Conservation (phyloP, 2,888 invertebrate species). For the Pteria penguin region DNA sequence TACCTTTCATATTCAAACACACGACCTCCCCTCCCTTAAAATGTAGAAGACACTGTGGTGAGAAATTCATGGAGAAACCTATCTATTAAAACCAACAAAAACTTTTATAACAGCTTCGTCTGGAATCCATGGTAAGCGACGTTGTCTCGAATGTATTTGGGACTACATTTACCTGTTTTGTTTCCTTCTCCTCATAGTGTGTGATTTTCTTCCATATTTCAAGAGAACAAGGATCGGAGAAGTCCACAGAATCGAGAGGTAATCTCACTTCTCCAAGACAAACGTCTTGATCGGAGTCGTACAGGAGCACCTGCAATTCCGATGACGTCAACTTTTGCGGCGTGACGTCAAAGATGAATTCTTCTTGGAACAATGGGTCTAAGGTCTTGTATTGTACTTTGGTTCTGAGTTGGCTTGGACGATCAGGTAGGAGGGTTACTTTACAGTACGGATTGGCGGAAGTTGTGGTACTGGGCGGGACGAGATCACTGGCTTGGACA, state of each 20-base stretch:
- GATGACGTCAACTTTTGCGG: constrained; percentile 81
- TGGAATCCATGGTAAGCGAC: too few relatives aligned
- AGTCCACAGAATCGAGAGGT: constrained; percentile 83
- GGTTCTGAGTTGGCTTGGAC: constrained; percentile 68
- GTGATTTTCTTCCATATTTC: not conserved
- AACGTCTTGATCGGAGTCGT: constrained; percentile 86
- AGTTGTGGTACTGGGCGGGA: constrained; percentile 69
- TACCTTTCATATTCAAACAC: too few relatives aligned
- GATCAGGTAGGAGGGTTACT: constrained; percentile 95
- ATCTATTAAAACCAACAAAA: too few relatives aligned
- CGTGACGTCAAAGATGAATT: constrained; percentile 85
- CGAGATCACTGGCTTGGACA: constrained; percentile 83
- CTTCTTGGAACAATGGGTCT: constrained; percentile 86
- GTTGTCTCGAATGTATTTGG: too few relatives aligned
- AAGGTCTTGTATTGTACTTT: constrained; percentile 84
- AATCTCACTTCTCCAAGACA: constrained; percentile 84
- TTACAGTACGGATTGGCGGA: constrained; percentile 84
- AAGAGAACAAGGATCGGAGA: constrained; percentile 77
- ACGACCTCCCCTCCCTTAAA: too few relatives aligned
- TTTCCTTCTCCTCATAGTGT: not conserved
- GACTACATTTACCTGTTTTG: not conserved
- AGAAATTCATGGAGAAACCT: too few relatives aligned
- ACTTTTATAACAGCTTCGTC: too few relatives aligned
- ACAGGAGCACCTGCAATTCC: constrained; percentile 84
- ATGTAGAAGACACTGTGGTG: too few relatives aligned